phyloP scores from a whole-genome alignment of 2,888 invertebrate species.

The Ellobium chinense region DNA sequence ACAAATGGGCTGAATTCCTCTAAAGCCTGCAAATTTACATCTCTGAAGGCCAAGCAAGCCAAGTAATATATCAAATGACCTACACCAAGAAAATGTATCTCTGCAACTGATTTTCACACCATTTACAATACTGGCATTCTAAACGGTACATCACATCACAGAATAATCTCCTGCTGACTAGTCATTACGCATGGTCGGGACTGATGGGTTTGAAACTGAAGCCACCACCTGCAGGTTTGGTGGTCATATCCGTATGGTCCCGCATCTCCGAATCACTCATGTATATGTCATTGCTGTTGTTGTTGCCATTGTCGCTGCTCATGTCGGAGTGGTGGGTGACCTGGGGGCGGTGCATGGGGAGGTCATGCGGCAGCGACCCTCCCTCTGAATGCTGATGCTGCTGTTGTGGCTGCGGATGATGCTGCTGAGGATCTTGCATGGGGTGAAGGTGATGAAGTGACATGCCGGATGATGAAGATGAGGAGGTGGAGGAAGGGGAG shows the following conservation, averaged over 20 bases:
- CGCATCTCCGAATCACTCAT: constrained; percentile 69
- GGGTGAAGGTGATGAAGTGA: constrained; percentile 52
- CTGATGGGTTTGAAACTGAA: constrained; percentile 50
- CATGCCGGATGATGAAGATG: constrained; percentile 27
- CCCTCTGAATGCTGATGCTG: constrained; percentile 32
- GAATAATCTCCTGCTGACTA: too few species aligned
- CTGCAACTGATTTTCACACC: too few species aligned
- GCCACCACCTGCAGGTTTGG: constrained; percentile 11
- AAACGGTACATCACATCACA: too few species aligned
- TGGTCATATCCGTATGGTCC: constrained; percentile 52
- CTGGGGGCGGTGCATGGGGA: constrained; percentile 8
- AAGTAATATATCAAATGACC: too few species aligned
- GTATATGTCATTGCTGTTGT: constrained; percentile 67
- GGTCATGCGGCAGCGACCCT: not conserved
- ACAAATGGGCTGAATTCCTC: too few species aligned
- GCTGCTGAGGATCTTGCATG: not conserved
- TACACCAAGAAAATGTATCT: too few species aligned
- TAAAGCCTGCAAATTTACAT: too few species aligned
- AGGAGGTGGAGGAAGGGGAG: constrained; percentile 20
- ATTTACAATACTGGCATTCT: too few species aligned
- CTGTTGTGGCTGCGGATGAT: constrained; percentile 26
- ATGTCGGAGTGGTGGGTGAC: constrained; percentile 8
- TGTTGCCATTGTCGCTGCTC: constrained; percentile 44
- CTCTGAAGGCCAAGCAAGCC: too few species aligned
- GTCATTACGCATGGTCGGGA: constrained; percentile 45